These are phyloP conservation scores for Saccopteryx leptura DNA, from an alignment of 2,113 vertebrate species.

Conservation along the genomic window DNA sequence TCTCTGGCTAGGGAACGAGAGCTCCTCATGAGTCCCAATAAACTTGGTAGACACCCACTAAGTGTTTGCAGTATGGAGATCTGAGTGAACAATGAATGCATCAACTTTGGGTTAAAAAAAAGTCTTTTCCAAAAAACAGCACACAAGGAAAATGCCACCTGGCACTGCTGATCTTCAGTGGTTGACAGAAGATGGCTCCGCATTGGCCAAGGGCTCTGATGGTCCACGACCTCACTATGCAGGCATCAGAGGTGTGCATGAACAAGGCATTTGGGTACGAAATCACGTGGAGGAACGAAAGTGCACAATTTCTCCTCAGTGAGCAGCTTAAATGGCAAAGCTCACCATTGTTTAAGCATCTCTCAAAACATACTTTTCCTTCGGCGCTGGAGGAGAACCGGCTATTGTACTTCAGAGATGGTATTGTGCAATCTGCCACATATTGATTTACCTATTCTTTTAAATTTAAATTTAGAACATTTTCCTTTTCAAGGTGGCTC, in stretches of 20 bases:
- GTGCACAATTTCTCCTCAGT: background rate
- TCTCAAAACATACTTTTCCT: background rate
- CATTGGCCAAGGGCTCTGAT: fast-evolving
- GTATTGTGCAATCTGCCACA: background rate
- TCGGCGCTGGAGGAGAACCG: background rate
- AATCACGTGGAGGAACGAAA: background rate
- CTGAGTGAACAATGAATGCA: fast-evolving
- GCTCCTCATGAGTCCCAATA: fast-evolving
- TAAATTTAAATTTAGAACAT: conserved; percentile 49
- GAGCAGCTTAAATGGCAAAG: background rate
- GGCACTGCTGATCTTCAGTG: fast-evolving
- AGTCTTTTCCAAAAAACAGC: background rate
- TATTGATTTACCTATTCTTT: background rate
- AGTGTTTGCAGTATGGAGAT: too few species aligned
- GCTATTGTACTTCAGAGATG: background rate
- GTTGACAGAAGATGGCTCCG: fast-evolving
- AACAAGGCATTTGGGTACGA: fast-evolving
- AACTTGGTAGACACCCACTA: too few species aligned
- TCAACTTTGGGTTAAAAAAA: too few species aligned
- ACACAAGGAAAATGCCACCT: fast-evolving
- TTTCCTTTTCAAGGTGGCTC: conserved; percentile 31
- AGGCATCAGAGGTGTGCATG: fast-evolving
- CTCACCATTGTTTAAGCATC: background rate
- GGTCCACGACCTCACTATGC: fast-evolving
- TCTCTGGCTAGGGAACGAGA: background rate